Evolutionary conservation across 2,113 vertebrate genomes (phyloP).

Genomic region (Strix aluco): DNA sequence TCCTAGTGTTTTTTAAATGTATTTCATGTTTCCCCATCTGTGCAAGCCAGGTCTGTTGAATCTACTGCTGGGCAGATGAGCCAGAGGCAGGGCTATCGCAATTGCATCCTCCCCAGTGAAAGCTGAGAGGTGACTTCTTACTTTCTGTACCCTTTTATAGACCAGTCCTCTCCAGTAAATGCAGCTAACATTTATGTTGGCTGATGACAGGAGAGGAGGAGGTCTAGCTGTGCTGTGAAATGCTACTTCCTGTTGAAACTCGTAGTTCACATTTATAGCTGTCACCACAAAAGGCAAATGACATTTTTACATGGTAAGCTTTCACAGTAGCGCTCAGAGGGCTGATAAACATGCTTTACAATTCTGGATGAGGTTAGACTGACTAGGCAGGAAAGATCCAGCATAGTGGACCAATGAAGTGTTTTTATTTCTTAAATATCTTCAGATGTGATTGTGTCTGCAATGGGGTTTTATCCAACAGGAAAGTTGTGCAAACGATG

Average conservation of each 20-base stretch:
- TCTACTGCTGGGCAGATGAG: background rate
- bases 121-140: background rate
- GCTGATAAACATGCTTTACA: background rate
- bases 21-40: background rate
- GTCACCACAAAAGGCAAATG: conserved; percentile 8
- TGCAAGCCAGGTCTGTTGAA: background rate
- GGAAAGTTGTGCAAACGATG: background rate
- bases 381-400: background rate
- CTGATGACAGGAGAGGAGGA: background rate
- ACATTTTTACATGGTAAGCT: background rate
- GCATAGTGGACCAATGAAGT: background rate
- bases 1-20: background rate
- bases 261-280: background rate
- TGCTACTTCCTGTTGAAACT: background rate
- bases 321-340: background rate
- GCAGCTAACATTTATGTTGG: background rate
- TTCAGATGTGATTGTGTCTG: background rate
- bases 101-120: background rate
- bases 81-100: background rate
- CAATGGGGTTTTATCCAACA: background rate
- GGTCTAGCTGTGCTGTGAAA: background rate
- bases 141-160: background rate
- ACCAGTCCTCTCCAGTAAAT: background rate
- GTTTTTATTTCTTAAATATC: background rate
- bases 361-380: background rate